A percentile compares a stretch with the other conserved stretches of the same genome.
phyloP scores from a whole-genome alignment of 2,888 invertebrate genomes.

The Volucella bombylans region DNA sequence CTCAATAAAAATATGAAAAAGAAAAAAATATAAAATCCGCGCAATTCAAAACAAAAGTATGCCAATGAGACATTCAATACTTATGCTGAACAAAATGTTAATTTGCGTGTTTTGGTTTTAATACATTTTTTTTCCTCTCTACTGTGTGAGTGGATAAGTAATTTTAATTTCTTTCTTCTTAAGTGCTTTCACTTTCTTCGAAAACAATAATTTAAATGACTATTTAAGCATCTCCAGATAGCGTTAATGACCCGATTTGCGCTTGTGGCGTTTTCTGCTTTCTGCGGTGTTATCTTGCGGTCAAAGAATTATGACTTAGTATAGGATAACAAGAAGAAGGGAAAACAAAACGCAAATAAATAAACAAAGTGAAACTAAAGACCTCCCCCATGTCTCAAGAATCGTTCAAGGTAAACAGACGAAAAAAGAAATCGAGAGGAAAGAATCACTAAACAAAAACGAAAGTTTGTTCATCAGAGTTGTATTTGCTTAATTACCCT shows the following conservation, averaged over 20 bases:
- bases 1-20: background rate
- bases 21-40: background rate
- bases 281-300: constrained; percentile 32
- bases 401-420: constrained; percentile 19
- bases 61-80: constrained; percentile 20
- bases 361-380: constrained; percentile 43
- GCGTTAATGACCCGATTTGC: constrained; percentile 64
- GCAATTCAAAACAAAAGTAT: constrained; percentile 21
- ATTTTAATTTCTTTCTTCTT: constrained; percentile 28
- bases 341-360: constrained; percentile 1
- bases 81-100: constrained; percentile 28
- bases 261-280: constrained; percentile 35
- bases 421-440: constrained; percentile 50
- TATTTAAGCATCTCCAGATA: constrained; percentile 40
- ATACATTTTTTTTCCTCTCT: constrained; percentile 35
- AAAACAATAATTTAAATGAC: constrained; percentile 39
- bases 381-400: constrained; percentile 39
- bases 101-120: constrained; percentile 37
- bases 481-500: constrained; percentile 15
- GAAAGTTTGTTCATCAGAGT: constrained; percentile 30
- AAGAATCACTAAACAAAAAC: constrained; percentile 21
- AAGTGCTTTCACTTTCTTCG: constrained; percentile 60
- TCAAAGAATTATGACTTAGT: constrained; percentile 26
- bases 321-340: constrained; percentile 17
- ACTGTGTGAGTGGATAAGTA: constrained; percentile 34